Percentiles rank a stretch among this genome's conserved stretches.
These are phyloP conservation scores for Conus canariensis DNA, from an alignment of 2,888 invertebrate genomes.

Conservation along the genomic window DNA sequence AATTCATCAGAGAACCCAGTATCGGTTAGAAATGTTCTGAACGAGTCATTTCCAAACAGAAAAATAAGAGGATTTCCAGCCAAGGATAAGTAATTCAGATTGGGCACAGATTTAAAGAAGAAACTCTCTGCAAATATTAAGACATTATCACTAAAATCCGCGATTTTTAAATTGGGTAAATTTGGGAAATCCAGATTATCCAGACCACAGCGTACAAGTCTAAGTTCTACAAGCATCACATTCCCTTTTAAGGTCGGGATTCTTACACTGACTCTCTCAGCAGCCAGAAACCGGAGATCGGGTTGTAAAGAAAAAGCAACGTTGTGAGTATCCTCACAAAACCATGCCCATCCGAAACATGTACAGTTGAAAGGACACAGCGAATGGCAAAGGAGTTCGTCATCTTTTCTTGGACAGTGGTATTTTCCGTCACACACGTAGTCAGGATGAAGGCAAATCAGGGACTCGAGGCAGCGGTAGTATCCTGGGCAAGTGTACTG, in stretches of 20 bases:
- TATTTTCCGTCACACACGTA: constrained; percentile 19
- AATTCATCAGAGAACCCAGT: neutral
- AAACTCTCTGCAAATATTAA: neutral
- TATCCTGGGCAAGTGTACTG: constrained; percentile 20
- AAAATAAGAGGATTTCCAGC: neutral
- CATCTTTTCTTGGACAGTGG: neutral
- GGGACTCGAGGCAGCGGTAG: constrained; percentile 6
- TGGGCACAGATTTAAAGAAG: neutral
- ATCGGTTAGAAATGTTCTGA: neutral
- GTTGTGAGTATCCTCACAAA: neutral
- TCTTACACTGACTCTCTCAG: neutral
- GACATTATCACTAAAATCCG: neutral
- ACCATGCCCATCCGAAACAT: neutral
- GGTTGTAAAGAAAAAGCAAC: neutral
- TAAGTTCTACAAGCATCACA: neutral
- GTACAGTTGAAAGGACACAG: neutral
- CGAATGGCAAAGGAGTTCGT: neutral
- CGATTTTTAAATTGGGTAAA: constrained; percentile 1
- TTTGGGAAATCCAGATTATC: neutral
- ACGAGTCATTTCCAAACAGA: neutral
- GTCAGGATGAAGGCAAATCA: constrained; percentile 13
- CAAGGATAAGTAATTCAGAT: neutral
- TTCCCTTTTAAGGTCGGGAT: neutral
- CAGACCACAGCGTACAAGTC: constrained; percentile 1
- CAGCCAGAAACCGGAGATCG: neutral